Conservation (phyloP, 2,888 invertebrate genomes). For the Acanthococcus lagerstroemiae region DNA sequence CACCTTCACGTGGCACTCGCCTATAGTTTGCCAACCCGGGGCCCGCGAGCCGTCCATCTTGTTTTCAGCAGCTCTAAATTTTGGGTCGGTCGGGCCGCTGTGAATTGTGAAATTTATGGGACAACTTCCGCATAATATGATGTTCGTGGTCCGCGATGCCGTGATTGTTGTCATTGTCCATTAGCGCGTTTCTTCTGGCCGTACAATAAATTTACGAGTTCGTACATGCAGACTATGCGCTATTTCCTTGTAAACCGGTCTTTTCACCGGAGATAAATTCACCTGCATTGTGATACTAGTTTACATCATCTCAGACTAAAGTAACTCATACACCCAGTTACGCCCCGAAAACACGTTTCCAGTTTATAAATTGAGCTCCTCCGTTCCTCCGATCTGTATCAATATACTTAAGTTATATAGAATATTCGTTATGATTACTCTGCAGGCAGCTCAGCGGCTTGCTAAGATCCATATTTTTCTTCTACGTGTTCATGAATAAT, state of each 20-base stretch:
- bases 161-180: too few relatives aligned
- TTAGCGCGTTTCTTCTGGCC: too few relatives aligned
- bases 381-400: slow-evolving; percentile 7
- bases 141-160: too few relatives aligned
- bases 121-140: too few relatives aligned
- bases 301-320: slow-evolving; percentile 10
- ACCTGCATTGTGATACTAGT: slow-evolving; percentile 3
- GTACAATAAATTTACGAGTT: too few relatives aligned
- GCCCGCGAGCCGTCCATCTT: too few relatives aligned
- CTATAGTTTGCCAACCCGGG: too few relatives aligned
- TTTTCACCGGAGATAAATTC: background rate
- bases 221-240: too few relatives aligned
- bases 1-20: too few relatives aligned
- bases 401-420: slow-evolving; percentile 5
- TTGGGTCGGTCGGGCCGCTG: too few relatives aligned
- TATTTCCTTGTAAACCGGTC: slow-evolving; percentile 8
- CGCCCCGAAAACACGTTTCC: slow-evolving; percentile 24
- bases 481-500: background rate
- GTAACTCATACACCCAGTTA: slow-evolving; percentile 20
- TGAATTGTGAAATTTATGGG: too few relatives aligned
- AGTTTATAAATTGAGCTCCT: slow-evolving; percentile 20
- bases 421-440: background rate
- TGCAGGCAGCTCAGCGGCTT: background rate
- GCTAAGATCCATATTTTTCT: background rate
- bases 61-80: too few relatives aligned